Evolutionary conservation across 1,140 invertebrate species (phyloP), one percentile per base, ranked within the genome.

Genomic region (Ephestia elutella): DNA sequence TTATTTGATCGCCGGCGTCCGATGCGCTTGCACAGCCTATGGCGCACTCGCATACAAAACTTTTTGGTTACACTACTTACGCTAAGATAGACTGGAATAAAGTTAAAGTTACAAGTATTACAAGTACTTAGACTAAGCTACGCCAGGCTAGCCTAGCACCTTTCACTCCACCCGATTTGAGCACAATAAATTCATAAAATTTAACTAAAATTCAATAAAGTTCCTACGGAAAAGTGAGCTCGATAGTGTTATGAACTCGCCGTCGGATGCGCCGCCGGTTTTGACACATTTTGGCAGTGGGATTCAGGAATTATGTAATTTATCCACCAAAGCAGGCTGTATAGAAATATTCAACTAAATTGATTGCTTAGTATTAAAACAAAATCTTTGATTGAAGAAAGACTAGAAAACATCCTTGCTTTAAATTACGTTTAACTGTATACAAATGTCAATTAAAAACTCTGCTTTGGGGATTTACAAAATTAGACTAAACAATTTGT

Each of bases 151-250:
- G n/a, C 18, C 49, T 50, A 53, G 50, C 50, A 53, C 50, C 50
- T 9, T 11, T 49, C 17, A 11, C 9, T 53, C 19, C 50, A 25
- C 17, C 10, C 20, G 21, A 13, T 50, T 53, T 53, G 50, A 53
- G 50, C 50, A 53, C 19, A 25, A 53, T 53, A 21, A 25, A 53
- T 53, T 21, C 20, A 53, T 53, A 21, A n/a, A 44, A 5, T 53
- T 21, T 7, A 53, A 53, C 19, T 15, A 44, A 44, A 38, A 44
- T 17, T 5, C 9, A 35, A 35, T 32, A 35, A 55, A 32, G 54
- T 19, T 55, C 38, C 59, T 60, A 60, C 18, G 28, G 59, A 56
- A 60, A 60, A 60, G 28, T 61, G 59, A 61, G 59, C 59, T 54
- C 20, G 59, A 18, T 10, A 15, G 15, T 5, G 1, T 13, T 10